Conservation (phyloP, 2,797 vertebrate genomes). For the Tadarida brasiliensis region DNA sequence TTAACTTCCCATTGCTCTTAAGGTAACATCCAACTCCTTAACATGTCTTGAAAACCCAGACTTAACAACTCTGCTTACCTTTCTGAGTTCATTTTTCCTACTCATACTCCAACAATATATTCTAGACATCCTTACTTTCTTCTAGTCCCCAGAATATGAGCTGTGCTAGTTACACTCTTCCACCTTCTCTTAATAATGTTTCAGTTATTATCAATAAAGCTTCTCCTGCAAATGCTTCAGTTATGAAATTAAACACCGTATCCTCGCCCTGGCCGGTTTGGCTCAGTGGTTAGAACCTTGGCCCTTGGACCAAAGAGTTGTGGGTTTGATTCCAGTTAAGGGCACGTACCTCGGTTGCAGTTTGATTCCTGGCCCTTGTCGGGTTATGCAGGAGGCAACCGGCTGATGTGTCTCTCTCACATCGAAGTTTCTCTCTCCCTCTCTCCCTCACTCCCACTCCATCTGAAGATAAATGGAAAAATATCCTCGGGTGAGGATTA, state of each 20-base stretch:
- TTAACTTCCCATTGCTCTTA: background rate
- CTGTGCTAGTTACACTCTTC: background rate
- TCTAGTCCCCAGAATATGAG: background rate
- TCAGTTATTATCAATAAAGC: background rate
- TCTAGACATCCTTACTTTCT: slow-evolving; percentile 9
- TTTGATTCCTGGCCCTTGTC: too few species aligned
- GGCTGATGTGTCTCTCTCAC: too few species aligned
- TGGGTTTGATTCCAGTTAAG: too few species aligned
- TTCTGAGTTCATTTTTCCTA: slow-evolving; percentile 25
- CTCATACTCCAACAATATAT: background rate
- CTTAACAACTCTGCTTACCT: background rate
- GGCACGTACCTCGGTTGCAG: too few species aligned
- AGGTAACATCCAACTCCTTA: slow-evolving; percentile 28
- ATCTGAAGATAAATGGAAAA: too few species aligned
- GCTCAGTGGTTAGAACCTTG: too few species aligned
- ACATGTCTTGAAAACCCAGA: background rate
- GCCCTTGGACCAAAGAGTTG: too few species aligned
- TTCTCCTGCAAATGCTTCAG: background rate
- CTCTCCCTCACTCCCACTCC: too few species aligned
- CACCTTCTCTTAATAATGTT: background rate
- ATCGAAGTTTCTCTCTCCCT: too few species aligned
- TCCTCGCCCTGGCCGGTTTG: too few species aligned
- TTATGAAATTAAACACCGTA: background rate
- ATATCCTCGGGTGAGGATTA: too few species aligned
- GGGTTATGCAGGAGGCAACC: too few species aligned